Conservation (phyloP, 2,797 vertebrate genomes). For the Thunnus albacares region DNA sequence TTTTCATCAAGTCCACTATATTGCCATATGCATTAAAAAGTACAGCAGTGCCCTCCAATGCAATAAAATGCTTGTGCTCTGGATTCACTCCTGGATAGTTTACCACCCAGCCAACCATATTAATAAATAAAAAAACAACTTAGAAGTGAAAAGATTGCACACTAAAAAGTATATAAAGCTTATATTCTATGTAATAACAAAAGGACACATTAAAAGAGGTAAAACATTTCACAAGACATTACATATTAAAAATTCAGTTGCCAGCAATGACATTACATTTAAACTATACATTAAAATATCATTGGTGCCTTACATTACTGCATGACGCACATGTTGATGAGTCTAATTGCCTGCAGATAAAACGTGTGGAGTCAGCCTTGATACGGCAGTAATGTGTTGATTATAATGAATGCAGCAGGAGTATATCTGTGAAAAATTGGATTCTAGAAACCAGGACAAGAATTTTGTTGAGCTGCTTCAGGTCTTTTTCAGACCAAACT, state of each 20-base stretch:
- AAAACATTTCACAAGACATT: background rate
- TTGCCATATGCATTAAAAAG: background rate
- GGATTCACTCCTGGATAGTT: background rate
- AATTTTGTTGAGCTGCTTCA: conserved; percentile 7
- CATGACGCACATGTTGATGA: background rate
- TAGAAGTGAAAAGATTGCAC: background rate
- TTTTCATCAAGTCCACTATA: background rate
- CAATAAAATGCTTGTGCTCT: background rate
- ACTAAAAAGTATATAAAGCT: conserved; percentile 2
- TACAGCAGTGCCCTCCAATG: background rate
- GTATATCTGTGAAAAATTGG: background rate
- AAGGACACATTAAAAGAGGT: background rate
- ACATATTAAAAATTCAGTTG: conserved; percentile 9
- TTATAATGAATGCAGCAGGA: background rate
- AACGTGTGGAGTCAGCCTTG: background rate
- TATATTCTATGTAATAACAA: background rate
- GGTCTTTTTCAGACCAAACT: conserved; percentile 12
- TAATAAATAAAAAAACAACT: background rate
- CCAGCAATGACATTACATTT: conserved; percentile 5
- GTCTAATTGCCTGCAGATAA: background rate
- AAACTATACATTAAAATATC: conserved; percentile 12
- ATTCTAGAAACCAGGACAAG: conserved; percentile 15
- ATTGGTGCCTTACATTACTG: background rate
- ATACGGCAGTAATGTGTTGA: background rate
- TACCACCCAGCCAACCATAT: background rate